Evolutionary conservation across 1,140 invertebrate genomes (phyloP).

Genomic region (Triops longicaudatus): DNA sequence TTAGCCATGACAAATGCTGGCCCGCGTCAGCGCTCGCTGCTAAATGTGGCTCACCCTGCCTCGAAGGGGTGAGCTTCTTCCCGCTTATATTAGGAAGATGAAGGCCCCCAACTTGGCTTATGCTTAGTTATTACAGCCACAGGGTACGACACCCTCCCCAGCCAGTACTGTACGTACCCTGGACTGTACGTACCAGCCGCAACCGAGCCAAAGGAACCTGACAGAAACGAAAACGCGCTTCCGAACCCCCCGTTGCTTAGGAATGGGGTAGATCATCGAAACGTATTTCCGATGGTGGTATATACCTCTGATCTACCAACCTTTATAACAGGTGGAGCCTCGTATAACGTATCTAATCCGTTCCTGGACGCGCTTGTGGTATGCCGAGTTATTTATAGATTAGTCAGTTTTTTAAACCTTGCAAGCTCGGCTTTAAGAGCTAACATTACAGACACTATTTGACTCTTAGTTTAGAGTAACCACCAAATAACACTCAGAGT

Average conservation of each 20-base stretch:
- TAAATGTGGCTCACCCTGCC: neutral
- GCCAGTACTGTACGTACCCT: no score
- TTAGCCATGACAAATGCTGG: constrained; percentile 6
- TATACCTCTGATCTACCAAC: neutral
- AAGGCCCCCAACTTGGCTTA: neutral
- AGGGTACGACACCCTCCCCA: no score
- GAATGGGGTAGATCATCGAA: constrained; percentile 11
- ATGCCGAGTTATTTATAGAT: no score
- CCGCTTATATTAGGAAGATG: constrained; percentile 12
- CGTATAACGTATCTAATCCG: no score
- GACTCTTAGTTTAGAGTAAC: neutral
- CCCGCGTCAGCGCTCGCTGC: neutral
- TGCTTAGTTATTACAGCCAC: neutral
- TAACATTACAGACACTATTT: neutral
- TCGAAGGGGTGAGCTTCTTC: neutral
- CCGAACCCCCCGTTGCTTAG: neutral
- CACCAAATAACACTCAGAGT: neutral
- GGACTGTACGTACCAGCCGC: no score
- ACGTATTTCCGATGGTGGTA: neutral
- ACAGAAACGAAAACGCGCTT: neutral
- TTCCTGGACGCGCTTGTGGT: no score
- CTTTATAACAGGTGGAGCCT: no score
- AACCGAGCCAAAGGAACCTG: no score
- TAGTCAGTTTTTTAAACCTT: no score
- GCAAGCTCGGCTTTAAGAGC: no score